A percentile compares a stretch with the other conserved stretches of the same genome.
Conservation (phyloP, 2,888 invertebrate species). For the Trachelus stipa region DNA sequence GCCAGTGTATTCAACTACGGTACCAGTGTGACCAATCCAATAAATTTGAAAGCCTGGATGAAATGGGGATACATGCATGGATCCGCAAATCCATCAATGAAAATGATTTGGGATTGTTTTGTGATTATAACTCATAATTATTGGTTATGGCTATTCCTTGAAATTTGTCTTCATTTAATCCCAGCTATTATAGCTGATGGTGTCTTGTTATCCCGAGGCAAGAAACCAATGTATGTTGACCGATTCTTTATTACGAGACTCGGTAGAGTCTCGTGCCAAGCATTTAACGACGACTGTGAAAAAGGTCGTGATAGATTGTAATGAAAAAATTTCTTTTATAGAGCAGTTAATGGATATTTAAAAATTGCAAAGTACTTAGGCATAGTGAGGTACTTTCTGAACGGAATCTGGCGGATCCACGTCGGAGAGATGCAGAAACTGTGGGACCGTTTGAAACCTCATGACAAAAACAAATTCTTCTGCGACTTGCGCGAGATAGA, state of each 20-base stretch:
- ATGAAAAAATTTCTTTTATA: too few species aligned
- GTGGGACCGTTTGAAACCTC: conserved; percentile 37
- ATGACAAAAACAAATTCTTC: conserved; percentile 44
- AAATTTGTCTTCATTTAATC: conserved; percentile 42
- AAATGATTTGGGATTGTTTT: conserved; percentile 37
- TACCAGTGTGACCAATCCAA: conserved; percentile 77
- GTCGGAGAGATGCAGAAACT: conserved; percentile 37
- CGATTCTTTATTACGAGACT: too few species aligned
- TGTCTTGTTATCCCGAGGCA: conserved; percentile 32
- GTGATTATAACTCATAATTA: conserved; percentile 15
- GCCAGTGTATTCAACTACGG: conserved; percentile 85
- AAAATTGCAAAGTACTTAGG: conserved; percentile 10
- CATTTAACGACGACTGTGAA: too few species aligned
- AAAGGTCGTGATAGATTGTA: too few species aligned
- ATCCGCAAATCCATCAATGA: conserved; percentile 25
- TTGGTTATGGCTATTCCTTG: conserved; percentile 27
- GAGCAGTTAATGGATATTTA: too few species aligned
- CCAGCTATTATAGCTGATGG: conserved; percentile 45
- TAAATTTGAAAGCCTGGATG: conserved; percentile 6
- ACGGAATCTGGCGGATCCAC: conserved; percentile 36
- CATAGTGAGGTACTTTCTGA: conserved; percentile 17
- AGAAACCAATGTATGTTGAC: conserved; percentile 46
- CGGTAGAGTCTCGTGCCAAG: too few species aligned
- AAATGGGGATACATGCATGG: not conserved
- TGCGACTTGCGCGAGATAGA: conserved; percentile 45